These are phyloP conservation scores for Marisa cornuarietis DNA, from an alignment of 1,140 invertebrate genomes.

Conservation along the genomic window DNA sequence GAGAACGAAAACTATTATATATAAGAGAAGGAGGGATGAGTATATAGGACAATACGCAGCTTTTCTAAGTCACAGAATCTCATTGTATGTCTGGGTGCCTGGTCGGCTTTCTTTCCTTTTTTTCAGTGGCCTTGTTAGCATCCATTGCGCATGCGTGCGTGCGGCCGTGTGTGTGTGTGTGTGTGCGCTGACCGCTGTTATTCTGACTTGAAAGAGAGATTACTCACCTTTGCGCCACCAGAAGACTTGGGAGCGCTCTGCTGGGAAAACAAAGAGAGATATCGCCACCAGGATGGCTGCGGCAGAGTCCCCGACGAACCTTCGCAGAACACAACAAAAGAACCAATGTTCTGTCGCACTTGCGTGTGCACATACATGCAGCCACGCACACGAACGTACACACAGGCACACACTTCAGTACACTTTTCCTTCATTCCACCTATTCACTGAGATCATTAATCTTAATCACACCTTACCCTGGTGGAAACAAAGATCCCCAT, in stretches of 20 bases:
- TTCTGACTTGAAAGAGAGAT: neutral
- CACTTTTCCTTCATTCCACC: neutral
- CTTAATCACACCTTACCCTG: constrained; percentile 26
- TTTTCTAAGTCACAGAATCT: neutral
- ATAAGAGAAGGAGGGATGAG: neutral
- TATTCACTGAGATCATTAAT: neutral
- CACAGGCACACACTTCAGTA: neutral
- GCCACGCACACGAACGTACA: neutral
- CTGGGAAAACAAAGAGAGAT: constrained; percentile 51
- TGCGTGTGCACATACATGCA: too few relatives aligned
- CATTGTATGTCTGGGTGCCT: neutral
- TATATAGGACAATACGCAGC: too few relatives aligned
- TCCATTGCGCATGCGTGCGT: neutral
- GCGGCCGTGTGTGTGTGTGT: too few relatives aligned
- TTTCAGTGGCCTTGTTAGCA: neutral
- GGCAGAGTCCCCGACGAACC: constrained; percentile 61
- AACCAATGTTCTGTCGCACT: neutral
- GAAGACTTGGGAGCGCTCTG: constrained; percentile 32
- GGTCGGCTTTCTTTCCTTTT: neutral
- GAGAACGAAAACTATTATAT: neutral
- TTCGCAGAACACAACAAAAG: constrained; percentile 38
- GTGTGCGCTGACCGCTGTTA: neutral
- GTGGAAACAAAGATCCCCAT: constrained; percentile 70
- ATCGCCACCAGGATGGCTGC: constrained; percentile 47
- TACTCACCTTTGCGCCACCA: constrained; percentile 23